Evolutionary conservation across 2,888 invertebrate species (phyloP).

Genomic region (Cryptosula pallasiana): DNA sequence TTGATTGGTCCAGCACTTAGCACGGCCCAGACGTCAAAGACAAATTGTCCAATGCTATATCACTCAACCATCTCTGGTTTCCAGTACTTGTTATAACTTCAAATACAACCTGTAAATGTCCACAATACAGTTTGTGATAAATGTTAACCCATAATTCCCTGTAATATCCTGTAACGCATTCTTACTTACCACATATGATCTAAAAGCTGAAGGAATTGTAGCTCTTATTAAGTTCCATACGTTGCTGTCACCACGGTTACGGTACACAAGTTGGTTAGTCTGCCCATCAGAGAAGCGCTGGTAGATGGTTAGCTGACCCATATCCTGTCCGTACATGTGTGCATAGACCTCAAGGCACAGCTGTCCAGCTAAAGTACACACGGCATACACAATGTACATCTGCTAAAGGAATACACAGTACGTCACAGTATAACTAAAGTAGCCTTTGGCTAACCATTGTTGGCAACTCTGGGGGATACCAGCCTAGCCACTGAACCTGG

Average conservation of each 20-base stretch:
- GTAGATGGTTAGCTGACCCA: not conserved
- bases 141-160: no score
- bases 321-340: not conserved
- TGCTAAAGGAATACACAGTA: not conserved
- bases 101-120: constrained; percentile 13
- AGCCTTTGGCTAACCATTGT: not conserved
- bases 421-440: not conserved
- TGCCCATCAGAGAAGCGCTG: not conserved
- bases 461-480: not conserved
- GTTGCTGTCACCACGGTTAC: not conserved
- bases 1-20: no score
- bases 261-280: not conserved
- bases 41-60: not conserved
- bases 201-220: not conserved
- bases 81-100: not conserved
- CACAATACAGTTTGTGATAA: no score
- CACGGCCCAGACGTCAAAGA: not conserved
- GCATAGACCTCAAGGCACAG: not conserved
- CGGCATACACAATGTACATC: not conserved
- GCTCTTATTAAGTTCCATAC: not conserved
- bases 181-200: not conserved
- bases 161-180: no score
- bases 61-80: not conserved
- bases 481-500: not conserved
- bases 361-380: not conserved